Percentiles rank a stretch among this genome's conserved stretches.
These are phyloP conservation scores for Clavelina lepadiformis DNA, from an alignment of 23 tunicate genomes.

Conservation along the genomic window DNA sequence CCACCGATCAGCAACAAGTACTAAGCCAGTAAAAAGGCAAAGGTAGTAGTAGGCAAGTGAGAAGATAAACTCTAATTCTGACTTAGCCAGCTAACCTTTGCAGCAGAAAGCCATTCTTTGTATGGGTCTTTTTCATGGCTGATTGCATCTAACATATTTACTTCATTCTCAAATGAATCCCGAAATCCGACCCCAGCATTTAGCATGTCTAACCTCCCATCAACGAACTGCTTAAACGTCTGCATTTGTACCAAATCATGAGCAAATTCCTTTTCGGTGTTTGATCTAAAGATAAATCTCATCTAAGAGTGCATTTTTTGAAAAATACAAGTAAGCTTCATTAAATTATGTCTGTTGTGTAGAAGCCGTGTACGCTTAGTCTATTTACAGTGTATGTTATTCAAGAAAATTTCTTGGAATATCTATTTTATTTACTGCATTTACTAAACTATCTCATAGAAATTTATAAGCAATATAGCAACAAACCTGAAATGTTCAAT, in stretches of 20 bases:
- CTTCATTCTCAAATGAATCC: conserved; percentile 73
- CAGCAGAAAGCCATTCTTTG: conserved; percentile 76
- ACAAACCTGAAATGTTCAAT: conserved; percentile 58
- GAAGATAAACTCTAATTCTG: not conserved
- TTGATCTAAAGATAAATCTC: conserved; percentile 32
- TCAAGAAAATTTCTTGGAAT: too few relatives aligned
- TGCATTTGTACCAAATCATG: conserved; percentile 58
- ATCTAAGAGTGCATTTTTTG: too few relatives aligned
- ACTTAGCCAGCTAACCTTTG: conserved; percentile 26
- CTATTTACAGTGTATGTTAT: too few relatives aligned
- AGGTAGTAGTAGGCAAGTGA: not conserved
- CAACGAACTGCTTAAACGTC: conserved; percentile 74
- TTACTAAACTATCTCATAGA: too few relatives aligned
- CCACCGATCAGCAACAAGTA: not conserved
- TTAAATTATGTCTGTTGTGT: too few relatives aligned
- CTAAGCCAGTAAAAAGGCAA: not conserved
- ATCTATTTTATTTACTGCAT: too few relatives aligned
- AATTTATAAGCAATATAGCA: too few relatives aligned
- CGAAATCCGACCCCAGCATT: conserved; percentile 80
- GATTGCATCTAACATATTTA: conserved; percentile 24
- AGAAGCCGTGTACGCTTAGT: too few relatives aligned
- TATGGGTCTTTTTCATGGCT: conserved; percentile 36
- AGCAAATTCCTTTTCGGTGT: conserved; percentile 49
- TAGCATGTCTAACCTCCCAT: conserved; percentile 74
- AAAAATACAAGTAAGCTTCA: too few relatives aligned